Percentiles rank a stretch among this genome's conserved stretches.
These are phyloP conservation scores for Pentalonia nigronervosa DNA, from an alignment of 1,140 invertebrate species.

Conservation along the genomic window DNA sequence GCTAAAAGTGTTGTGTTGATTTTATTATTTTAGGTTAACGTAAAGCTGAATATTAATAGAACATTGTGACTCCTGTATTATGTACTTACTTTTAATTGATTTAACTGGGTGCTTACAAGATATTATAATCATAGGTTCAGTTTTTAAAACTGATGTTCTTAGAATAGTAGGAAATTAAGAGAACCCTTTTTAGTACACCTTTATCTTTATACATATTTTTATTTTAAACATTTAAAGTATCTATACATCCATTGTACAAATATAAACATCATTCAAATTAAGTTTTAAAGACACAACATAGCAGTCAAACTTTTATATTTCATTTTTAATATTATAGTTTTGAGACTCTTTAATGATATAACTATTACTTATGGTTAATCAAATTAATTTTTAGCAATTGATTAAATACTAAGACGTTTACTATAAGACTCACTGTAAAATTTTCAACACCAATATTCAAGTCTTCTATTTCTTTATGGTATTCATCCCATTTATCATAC, in stretches of 20 bases:
- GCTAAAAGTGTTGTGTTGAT: too few species aligned
- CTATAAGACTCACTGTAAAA: conserved; percentile 77
- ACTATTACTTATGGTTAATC: not conserved
- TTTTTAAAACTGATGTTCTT: not conserved
- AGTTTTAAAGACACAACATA: not conserved
- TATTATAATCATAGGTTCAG: not conserved
- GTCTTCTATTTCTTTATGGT: conserved; percentile 86
- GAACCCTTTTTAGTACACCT: not conserved
- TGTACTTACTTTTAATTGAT: not conserved
- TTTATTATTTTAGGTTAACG: too few species aligned
- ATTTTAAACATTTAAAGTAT: too few species aligned
- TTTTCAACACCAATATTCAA: conserved; percentile 87
- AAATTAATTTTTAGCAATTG: not conserved
- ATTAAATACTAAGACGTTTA: not conserved
- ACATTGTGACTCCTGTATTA: not conserved
- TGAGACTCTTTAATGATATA: not conserved
- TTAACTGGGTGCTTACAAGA: too few species aligned
- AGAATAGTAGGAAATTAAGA: not conserved
- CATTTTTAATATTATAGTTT: not conserved
- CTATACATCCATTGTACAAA: not conserved
- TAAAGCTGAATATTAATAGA: not conserved
- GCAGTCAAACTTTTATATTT: not conserved
- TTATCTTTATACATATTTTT: not conserved
- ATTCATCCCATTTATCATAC: conserved; percentile 93
- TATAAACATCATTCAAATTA: not conserved